These are phyloP conservation scores for Chalcis sispes DNA, from an alignment of 2,888 invertebrate species.

Conservation along the genomic window DNA sequence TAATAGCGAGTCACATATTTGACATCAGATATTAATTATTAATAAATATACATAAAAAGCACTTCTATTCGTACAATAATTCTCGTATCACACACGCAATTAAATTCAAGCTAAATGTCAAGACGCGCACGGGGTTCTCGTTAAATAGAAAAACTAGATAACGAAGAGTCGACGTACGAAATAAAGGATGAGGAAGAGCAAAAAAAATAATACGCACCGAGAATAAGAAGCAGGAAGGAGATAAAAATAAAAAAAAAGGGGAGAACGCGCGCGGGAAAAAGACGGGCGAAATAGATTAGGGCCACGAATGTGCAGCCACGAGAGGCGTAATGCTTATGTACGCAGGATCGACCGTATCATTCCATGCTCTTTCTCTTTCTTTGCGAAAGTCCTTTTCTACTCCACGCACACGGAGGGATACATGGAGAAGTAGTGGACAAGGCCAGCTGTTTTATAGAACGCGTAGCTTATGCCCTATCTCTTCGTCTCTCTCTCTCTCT, in stretches of 20 bases:
- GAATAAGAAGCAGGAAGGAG: background rate
- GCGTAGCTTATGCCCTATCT: background rate
- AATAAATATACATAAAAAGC: too few relatives aligned
- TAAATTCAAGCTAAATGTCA: too few relatives aligned
- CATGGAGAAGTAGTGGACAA: conserved; percentile 19
- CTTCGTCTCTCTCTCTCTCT: conserved; percentile 22
- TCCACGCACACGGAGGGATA: background rate
- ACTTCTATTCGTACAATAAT: too few relatives aligned
- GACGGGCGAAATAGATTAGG: conserved; percentile 36
- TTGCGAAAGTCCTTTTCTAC: conserved; percentile 12
- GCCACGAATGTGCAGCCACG: conserved; percentile 9
- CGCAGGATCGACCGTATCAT: conserved; percentile 18
- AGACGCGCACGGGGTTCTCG: too few relatives aligned
- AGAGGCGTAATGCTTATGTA: too few relatives aligned
- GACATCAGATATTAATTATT: too few relatives aligned
- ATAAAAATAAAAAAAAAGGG: conserved; percentile 1
- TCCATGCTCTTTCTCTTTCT: background rate
- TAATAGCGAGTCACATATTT: too few relatives aligned
- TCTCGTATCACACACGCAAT: too few relatives aligned
- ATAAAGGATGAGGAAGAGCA: background rate
- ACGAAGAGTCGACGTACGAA: background rate
- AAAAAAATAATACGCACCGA: too few relatives aligned
- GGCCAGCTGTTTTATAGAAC: conserved; percentile 49
- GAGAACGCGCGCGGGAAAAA: background rate
- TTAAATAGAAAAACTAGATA: background rate